These are phyloP conservation scores for Apis cerana DNA, from an alignment of 1,140 invertebrate genomes.

Conservation along the genomic window DNA sequence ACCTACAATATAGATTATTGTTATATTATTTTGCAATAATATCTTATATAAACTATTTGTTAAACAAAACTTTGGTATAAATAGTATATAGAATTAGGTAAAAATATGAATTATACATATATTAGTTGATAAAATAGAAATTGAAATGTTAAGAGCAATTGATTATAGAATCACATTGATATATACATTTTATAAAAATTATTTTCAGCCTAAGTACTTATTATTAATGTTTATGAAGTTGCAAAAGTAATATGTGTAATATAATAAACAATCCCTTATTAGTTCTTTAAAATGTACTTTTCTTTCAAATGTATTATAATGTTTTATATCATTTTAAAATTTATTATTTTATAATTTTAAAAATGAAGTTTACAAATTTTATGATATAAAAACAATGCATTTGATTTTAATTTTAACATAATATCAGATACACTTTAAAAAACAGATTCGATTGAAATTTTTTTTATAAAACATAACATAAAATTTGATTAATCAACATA, in stretches of 20 bases:
- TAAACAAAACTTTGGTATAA: constrained; percentile 45
- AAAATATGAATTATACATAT: no score
- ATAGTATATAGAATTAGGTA: constrained; percentile 9
- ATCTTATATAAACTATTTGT: constrained; percentile 21
- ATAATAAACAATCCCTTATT: neutral
- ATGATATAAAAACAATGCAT: constrained; percentile 1
- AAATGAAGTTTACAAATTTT: constrained; percentile 6
- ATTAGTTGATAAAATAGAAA: constrained; percentile 7
- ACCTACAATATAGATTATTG: neutral
- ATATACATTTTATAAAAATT: constrained; percentile 37
- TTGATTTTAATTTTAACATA: constrained; percentile 19
- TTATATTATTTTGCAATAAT: constrained; percentile 13
- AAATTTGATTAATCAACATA: neutral
- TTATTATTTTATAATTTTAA: neutral
- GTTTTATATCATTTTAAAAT: neutral
- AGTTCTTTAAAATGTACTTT: neutral
- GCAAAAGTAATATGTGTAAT: constrained; percentile 14
- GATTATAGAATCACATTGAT: constrained; percentile 48
- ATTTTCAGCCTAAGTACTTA: constrained; percentile 33
- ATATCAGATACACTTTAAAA: constrained; percentile 21
- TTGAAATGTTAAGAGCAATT: constrained; percentile 27
- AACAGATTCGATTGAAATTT: neutral
- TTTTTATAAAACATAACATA: neutral
- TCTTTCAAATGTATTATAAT: neutral
- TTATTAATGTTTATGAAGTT: constrained; percentile 15